These are phyloP conservation scores for Bilobella aurantiaca DNA, from an alignment of 1,140 invertebrate genomes.

Conservation along the genomic window DNA sequence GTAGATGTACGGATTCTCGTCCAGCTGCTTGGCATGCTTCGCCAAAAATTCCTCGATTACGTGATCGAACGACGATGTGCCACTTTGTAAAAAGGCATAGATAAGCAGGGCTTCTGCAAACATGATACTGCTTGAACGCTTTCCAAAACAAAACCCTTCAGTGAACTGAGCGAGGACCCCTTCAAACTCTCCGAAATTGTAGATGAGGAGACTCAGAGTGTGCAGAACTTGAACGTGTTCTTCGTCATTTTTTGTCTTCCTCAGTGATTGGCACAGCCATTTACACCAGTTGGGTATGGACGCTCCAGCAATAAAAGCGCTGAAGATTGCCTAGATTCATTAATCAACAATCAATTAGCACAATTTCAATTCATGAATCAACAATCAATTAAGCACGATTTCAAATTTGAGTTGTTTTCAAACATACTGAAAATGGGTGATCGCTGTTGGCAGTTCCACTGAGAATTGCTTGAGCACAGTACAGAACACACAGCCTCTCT, in stretches of 20 bases:
- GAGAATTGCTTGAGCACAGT: slow-evolving; percentile 25
- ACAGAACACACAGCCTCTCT: slow-evolving; percentile 24
- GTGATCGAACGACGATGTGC: background rate
- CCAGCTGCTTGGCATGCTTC: background rate
- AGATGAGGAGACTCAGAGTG: slow-evolving; percentile 12
- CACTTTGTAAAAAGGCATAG: slow-evolving; percentile 16
- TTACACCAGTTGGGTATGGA: slow-evolving; percentile 20
- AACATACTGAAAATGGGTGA: slow-evolving; percentile 20
- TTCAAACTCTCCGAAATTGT: slow-evolving; percentile 6
- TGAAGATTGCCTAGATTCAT: slow-evolving; percentile 21
- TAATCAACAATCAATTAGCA: background rate
- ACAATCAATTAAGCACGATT: background rate
- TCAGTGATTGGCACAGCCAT: slow-evolving; percentile 15
- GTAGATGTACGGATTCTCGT: slow-evolving; percentile 16
- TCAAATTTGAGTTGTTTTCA: background rate
- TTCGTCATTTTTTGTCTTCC: slow-evolving; percentile 5
- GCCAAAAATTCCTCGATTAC: slow-evolving; percentile 15
- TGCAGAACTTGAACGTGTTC: slow-evolving; percentile 23
- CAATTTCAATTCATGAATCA: background rate
- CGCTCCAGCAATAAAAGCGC: slow-evolving; percentile 15
- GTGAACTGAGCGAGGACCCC: slow-evolving; percentile 3
- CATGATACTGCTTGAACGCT: background rate
- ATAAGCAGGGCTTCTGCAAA: slow-evolving; percentile 22
- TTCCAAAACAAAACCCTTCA: background rate
- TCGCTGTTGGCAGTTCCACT: slow-evolving; percentile 1